Percentiles rank a stretch among this genome's conserved stretches.
Conservation (phyloP, 2,113 vertebrate genomes). For the Casuarius casuarius region DNA sequence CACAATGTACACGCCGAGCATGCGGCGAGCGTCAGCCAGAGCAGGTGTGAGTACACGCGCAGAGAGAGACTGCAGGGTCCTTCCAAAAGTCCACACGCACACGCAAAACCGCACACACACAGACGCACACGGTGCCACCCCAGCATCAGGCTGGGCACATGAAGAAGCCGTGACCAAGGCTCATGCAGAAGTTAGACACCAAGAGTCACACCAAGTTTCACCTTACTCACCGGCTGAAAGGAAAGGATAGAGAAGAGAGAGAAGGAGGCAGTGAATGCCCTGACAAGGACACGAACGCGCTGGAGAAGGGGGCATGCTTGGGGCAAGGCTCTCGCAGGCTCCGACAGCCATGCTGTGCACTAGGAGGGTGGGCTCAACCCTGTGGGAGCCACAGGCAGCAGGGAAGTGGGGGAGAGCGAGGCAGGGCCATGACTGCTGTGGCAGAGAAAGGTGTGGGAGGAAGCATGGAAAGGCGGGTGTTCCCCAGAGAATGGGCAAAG, state of each 20-base stretch:
- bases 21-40: not conserved
- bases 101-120: not conserved
- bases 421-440: not conserved
- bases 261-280: conserved; percentile 16
- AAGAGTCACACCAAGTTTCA: not conserved
- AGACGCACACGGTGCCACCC: not conserved
- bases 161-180: not conserved
- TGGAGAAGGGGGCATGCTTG: not conserved
- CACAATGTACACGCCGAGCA: not conserved
- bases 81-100: not conserved
- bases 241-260: conserved; percentile 29
- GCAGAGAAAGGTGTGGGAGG: too few species aligned
- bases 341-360: not conserved
- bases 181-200: conserved; percentile 61
- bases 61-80: not conserved
- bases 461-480: not conserved
- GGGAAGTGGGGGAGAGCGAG: too few species aligned
- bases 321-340: not conserved
- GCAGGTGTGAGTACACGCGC: not conserved
- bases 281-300: rapidly evolving
- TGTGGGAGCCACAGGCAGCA: not conserved
- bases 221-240: conserved; percentile 70
- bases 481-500: not conserved
- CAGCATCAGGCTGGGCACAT: conserved; percentile 26
- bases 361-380: not conserved